phyloP scores from a whole-genome alignment of 1,140 invertebrate species.

The Bombus haemorrhoidalis region DNA sequence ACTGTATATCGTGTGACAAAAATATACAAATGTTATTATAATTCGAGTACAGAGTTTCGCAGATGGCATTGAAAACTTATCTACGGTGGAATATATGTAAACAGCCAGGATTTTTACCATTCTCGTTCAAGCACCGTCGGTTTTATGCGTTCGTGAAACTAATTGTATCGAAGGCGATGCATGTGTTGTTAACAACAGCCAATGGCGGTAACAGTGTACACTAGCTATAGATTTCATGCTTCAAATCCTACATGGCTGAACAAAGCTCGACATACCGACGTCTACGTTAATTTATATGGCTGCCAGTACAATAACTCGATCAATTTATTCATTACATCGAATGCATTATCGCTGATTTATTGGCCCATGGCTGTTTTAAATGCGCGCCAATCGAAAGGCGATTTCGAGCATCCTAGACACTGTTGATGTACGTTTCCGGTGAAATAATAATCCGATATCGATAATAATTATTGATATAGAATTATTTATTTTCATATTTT shows the following conservation, averaged over 20 bases:
- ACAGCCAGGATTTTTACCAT: not conserved
- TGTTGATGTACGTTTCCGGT: not conserved
- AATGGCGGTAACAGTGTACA: not conserved
- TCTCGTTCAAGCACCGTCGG: not conserved
- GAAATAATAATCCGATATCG: not conserved
- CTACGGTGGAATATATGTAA: not conserved
- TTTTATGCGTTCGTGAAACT: not conserved
- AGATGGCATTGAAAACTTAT: not conserved
- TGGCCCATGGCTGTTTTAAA: not conserved
- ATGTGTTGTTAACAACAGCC: not conserved
- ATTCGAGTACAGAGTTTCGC: no score
- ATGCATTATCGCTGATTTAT: constrained; percentile 26
- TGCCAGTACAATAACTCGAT: constrained; percentile 27
- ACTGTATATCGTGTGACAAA: no score
- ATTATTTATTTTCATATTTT: not conserved
- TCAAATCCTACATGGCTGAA: constrained; percentile 11
- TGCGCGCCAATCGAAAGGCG: not conserved
- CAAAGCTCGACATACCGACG: constrained; percentile 7
- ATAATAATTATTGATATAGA: not conserved
- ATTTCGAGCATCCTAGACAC: not conserved
- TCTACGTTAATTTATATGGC: constrained; percentile 35
- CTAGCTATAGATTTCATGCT: not conserved
- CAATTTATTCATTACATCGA: constrained; percentile 36
- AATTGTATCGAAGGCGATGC: not conserved
- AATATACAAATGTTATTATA: no score